Conservation (phyloP, 2,797 vertebrate genomes). For the Dicrostonyx torquatus region DNA sequence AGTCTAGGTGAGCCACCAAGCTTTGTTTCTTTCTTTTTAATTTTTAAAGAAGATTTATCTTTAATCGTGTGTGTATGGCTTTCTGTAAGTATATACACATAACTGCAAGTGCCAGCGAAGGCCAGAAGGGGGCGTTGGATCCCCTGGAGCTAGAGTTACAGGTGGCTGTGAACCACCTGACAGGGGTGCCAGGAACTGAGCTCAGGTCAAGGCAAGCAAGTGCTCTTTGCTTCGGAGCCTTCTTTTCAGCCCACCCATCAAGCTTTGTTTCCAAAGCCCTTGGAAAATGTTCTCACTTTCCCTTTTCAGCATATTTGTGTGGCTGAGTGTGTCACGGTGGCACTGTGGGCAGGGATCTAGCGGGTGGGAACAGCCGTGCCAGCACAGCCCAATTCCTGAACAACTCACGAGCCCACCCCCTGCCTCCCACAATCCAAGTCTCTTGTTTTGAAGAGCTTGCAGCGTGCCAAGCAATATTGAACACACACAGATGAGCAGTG, state of each 20-base stretch:
- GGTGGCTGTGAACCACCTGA: neutral
- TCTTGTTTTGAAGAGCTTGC: constrained; percentile 68
- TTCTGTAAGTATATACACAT: neutral
- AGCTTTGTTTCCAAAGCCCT: neutral
- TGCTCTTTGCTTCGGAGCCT: neutral
- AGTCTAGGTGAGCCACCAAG: neutral
- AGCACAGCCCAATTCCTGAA: neutral
- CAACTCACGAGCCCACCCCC: neutral
- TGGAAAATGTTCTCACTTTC: neutral
- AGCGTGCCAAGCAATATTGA: constrained; percentile 64
- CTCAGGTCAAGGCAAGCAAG: neutral
- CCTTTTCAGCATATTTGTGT: neutral
- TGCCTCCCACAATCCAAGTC: neutral
- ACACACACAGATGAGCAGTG: constrained; percentile 56
- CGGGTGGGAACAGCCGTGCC: too few species aligned
- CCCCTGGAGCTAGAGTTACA: neutral
- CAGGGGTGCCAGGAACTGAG: neutral
- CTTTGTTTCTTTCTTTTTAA: neutral
- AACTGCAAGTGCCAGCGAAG: too few species aligned
- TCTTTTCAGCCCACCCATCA: neutral
- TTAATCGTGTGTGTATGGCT: neutral
- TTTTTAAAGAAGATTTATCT: neutral
- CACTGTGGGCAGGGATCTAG: neutral
- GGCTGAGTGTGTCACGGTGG: too few species aligned
- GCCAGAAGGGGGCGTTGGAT: neutral